These are phyloP conservation scores for Aegithalos caudatus DNA, from an alignment of 2,113 vertebrate genomes.

Conservation along the genomic window DNA sequence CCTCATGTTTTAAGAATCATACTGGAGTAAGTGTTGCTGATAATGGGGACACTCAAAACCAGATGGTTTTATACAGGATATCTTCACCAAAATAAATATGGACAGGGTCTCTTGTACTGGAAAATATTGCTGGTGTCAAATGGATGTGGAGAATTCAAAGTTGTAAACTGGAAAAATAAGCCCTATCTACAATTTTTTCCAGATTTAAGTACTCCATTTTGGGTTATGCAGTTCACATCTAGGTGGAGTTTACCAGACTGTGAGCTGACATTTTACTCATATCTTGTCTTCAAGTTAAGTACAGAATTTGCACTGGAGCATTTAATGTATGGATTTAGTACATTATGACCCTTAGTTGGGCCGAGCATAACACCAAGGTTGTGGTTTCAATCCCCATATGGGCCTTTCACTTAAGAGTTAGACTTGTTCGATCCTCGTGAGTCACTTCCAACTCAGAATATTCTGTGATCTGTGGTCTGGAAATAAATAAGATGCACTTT, in stretches of 20 bases:
- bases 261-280: not conserved
- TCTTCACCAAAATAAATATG: not conserved
- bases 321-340: not conserved
- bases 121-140: not conserved
- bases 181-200: not conserved
- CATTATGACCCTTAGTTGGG: not conserved
- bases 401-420: not conserved
- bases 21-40: not conserved
- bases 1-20: not conserved
- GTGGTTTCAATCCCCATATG: too few relatives aligned
- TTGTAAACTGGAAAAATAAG: not conserved
- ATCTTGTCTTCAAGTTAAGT: not conserved
- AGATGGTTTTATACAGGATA: not conserved
- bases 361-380: too few relatives aligned
- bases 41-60: not conserved
- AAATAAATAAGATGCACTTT: not conserved
- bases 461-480: not conserved
- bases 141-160: not conserved
- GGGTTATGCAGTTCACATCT: not conserved
- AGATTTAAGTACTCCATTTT: not conserved
- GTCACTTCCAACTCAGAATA: not conserved
- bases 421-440: not conserved
- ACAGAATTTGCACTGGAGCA: not conserved
- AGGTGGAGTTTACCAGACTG: not conserved
- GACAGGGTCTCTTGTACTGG: not conserved